phyloP scores from a whole-genome alignment of 2,113 vertebrate genomes.

The Bucco capensis region DNA sequence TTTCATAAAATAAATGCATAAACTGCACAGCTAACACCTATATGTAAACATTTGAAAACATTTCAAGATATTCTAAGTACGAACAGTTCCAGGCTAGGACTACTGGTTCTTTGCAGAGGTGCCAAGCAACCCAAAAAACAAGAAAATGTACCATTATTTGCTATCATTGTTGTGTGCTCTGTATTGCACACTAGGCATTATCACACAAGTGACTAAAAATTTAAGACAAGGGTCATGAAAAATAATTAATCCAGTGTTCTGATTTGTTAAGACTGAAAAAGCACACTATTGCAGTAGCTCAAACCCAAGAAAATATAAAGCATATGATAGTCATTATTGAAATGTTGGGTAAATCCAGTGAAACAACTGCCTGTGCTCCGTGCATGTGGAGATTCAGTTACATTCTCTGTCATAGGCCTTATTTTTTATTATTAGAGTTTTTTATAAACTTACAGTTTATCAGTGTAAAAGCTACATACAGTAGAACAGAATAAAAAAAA shows the following conservation, averaged over 20 bases:
- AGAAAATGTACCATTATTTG: background rate
- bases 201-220: constrained; percentile 1
- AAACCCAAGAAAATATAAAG: background rate
- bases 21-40: background rate
- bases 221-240: constrained; percentile 32
- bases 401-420: background rate
- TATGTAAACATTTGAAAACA: background rate
- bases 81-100: background rate
- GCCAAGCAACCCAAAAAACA: background rate
- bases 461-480: background rate
- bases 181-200: background rate
- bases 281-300: background rate
- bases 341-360: background rate
- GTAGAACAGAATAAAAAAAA: background rate
- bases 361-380: background rate
- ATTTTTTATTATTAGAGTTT: background rate
- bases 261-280: background rate
- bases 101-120: background rate
- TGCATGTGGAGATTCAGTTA: background rate
- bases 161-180: background rate
- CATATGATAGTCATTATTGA: background rate
- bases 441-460: constrained; percentile 23
- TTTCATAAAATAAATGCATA: background rate
- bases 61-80: background rate
- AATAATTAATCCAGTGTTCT: background rate